Percentiles rank a stretch among this genome's conserved stretches.
Conservation (phyloP, 2,888 invertebrate genomes). For the Spatulosminthurus flaviceps region DNA sequence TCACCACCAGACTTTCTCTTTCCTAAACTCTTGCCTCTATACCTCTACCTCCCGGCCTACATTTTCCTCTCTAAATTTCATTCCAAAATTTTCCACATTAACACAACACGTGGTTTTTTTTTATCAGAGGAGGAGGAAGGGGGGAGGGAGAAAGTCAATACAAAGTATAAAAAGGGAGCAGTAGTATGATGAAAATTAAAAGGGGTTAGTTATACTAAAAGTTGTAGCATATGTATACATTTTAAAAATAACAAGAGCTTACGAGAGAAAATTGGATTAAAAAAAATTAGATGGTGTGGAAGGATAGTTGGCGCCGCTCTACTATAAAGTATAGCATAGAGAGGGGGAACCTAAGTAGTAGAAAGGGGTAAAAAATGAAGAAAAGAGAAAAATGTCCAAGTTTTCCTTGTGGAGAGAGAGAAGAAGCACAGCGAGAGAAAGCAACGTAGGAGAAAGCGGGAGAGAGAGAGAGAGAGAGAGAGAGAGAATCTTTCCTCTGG, state of each 20-base stretch:
- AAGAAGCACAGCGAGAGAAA: background rate
- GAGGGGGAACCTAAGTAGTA: background rate
- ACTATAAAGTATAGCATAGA: background rate
- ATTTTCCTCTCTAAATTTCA: no score
- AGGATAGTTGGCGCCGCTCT: conserved; percentile 11
- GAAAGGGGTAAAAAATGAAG: background rate
- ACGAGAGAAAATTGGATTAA: background rate
- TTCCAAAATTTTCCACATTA: no score
- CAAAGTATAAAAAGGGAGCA: no score
- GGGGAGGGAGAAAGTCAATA: no score
- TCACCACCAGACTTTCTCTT: no score
- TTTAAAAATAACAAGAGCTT: conserved; percentile 1
- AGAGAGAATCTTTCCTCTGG: conserved; percentile 40
- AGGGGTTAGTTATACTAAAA: no score
- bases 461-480: conserved; percentile 32
- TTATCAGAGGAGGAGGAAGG: no score
- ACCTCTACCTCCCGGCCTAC: no score
- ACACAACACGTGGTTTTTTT: no score
- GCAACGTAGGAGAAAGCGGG: conserved; percentile 14
- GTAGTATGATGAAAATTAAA: no score
- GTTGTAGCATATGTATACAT: no score
- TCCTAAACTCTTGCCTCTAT: no score
- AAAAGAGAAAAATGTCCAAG: conserved; percentile 31
- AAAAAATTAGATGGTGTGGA: background rate
- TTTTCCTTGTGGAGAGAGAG: conserved; percentile 31